These are phyloP conservation scores for Horisme vitalbata DNA, from an alignment of 2,888 invertebrate species.

Conservation along the genomic window DNA sequence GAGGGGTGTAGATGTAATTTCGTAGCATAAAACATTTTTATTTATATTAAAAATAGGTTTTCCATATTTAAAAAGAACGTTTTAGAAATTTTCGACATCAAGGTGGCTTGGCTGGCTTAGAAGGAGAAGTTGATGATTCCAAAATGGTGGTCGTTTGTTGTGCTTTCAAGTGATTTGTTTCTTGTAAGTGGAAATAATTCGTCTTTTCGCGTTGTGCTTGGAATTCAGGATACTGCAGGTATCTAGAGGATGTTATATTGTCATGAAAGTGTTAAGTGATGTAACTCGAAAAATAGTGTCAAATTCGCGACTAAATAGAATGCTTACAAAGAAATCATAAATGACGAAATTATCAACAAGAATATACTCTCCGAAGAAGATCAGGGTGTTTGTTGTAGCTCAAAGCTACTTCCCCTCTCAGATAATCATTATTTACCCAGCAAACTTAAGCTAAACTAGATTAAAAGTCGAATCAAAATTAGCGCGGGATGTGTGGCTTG, in stretches of 20 bases:
- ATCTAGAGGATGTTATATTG: background rate
- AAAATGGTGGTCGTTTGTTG: slow-evolving; percentile 84
- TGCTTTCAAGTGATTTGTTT: slow-evolving; percentile 68
- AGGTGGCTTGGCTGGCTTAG: too few species aligned
- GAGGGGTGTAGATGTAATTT: too few species aligned
- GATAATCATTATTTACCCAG: background rate
- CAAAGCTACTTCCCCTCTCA: background rate
- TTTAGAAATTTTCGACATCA: too few species aligned
- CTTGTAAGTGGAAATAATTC: slow-evolving; percentile 44
- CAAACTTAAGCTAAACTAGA: slow-evolving; percentile 1
- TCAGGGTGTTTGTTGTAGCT: background rate
- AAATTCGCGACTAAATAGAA: slow-evolving; percentile 6
- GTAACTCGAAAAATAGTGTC: slow-evolving; percentile 5
- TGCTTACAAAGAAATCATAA: slow-evolving; percentile 22
- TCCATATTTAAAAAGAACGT: too few species aligned
- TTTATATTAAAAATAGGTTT: too few species aligned
- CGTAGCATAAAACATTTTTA: too few species aligned
- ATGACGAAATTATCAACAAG: slow-evolving; percentile 6
- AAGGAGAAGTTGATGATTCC: slow-evolving; percentile 65
- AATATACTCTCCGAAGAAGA: slow-evolving; percentile 2
- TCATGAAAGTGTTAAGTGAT: slow-evolving; percentile 8
- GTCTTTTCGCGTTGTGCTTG: background rate
- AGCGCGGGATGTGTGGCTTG: slow-evolving; percentile 71
- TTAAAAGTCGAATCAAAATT: slow-evolving; percentile 42
- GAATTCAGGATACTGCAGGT: background rate